phyloP scores from a whole-genome alignment of 37 sponge, comb jelly and placozoan genomes.

The Agelas oroides region DNA sequence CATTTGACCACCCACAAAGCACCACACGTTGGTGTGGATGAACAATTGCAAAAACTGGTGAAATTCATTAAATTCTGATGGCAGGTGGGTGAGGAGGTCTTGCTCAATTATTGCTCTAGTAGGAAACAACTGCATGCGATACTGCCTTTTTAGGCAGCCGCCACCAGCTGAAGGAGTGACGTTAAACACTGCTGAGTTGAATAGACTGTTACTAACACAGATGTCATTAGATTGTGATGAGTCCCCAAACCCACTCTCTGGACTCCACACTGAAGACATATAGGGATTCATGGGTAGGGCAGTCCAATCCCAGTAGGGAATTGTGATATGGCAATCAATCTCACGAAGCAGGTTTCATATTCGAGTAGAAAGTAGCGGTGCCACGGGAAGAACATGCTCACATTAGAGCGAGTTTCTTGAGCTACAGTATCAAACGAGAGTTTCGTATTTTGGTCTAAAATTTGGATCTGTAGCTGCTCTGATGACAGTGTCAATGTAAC shows the following conservation, averaged over 20 bases:
- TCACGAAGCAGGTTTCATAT: conserved; percentile 68
- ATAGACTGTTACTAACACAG: conserved; percentile 59
- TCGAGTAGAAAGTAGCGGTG: conserved; percentile 60
- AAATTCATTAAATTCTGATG: conserved; percentile 33
- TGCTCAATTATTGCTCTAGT: conserved; percentile 42
- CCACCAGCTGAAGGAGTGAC: conserved; percentile 54
- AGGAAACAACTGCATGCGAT: conserved; percentile 48
- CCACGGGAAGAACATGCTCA: conserved; percentile 66
- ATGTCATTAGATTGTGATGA: conserved; percentile 12
- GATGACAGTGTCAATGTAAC: conserved; percentile 54
- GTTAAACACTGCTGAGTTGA: conserved; percentile 24
- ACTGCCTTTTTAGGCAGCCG: conserved; percentile 62
- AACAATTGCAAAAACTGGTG: conserved; percentile 59
- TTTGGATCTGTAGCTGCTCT: conserved; percentile 46
- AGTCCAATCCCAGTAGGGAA: conserved; percentile 81
- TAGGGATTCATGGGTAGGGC: conserved; percentile 51
- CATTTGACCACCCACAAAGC: conserved; percentile 69
- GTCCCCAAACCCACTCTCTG: conserved; percentile 65
- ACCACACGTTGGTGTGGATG: conserved; percentile 51
- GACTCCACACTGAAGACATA: conserved; percentile 26
- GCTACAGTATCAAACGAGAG: conserved; percentile 45
- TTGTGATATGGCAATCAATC: conserved; percentile 62
- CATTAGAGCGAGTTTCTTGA: conserved; percentile 20
- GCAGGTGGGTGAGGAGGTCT: conserved; percentile 39
- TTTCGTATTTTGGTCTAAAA: conserved; percentile 53